These are phyloP conservation scores for Thamnophis sirtalis DNA, from an alignment of 2,113 vertebrate genomes.

Conservation along the genomic window DNA sequence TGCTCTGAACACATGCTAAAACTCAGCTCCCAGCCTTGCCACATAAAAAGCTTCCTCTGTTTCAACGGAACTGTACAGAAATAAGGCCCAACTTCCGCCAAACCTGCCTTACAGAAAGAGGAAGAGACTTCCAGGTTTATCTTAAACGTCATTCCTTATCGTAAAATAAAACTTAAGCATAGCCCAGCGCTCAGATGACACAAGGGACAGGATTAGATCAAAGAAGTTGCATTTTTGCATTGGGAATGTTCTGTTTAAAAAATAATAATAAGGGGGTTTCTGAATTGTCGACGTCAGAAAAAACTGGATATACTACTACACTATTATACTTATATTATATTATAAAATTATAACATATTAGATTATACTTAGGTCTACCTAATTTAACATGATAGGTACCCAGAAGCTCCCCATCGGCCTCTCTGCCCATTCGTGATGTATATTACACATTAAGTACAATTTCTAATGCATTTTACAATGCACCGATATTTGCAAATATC, in stretches of 20 bases:
- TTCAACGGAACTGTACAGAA: background rate
- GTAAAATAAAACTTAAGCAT: background rate
- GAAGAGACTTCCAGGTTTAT: background rate
- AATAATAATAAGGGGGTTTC: too few species aligned
- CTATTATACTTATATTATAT: background rate
- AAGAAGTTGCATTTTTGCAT: background rate
- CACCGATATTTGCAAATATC: background rate
- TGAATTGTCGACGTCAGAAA: background rate
- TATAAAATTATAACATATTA: too few species aligned
- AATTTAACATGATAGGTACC: background rate
- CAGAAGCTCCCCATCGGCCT: background rate
- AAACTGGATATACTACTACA: background rate
- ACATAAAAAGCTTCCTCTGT: background rate
- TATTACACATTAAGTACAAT: background rate
- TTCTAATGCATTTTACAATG: background rate
- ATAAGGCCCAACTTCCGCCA: background rate
- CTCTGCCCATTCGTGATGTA: background rate
- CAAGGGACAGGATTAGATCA: background rate
- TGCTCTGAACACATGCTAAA: background rate
- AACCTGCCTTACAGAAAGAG: background rate
- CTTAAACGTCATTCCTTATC: background rate
- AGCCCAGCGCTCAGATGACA: background rate
- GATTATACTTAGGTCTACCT: background rate
- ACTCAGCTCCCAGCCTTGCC: background rate
- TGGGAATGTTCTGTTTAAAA: background rate